Evolutionary conservation across 1,140 invertebrate species (phyloP), one percentile per base, ranked within the genome.

Genomic region (Microplitis mediator): DNA sequence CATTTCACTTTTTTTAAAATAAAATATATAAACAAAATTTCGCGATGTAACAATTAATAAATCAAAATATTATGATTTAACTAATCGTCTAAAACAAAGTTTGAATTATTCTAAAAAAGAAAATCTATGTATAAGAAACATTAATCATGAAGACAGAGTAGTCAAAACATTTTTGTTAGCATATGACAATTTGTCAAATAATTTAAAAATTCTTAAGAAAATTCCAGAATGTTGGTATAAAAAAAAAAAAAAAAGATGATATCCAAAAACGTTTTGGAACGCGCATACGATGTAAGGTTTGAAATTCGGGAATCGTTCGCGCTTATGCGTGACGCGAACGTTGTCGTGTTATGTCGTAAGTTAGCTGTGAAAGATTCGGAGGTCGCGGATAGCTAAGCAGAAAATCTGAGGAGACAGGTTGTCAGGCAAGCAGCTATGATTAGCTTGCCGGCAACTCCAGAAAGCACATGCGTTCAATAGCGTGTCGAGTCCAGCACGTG

Each of bases 381-480:
- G 64, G 74, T 76, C 67, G 75, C 73, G 76, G 81, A 84, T 77
- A 79, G 80, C 75, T 81, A 82, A 80, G 81, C 84, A 79, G 81
- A 85, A 87, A 87, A 87, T 85, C 82, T 78, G 80, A 85, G 84
- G 85, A 86, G 85, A 86, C 86, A 87, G 86, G 85, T 87, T 87
- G 86, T 86, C 86, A 86, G 80, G 79, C 78, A 76, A 70, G 75
- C 67, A 76, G 83, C 85, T 87, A 86, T 87, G 83, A 87, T 87
- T 87, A 86, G 85, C 82, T 78, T 62, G 67, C 71, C 36, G 72
- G 73, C 60, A 76, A 67, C 64, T 76, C 73, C 67, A 77, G 70
- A 32, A 62, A 60, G 66, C 74, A 75, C 60, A 76, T 76, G 82
- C 74, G 77, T 72, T 80, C 77, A 79, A 45, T 80, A 78, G 75